Percentiles rank a stretch among this genome's conserved stretches.
These are phyloP conservation scores for Muscicapa striata DNA, from an alignment of 2,797 vertebrate genomes.

Conservation along the genomic window DNA sequence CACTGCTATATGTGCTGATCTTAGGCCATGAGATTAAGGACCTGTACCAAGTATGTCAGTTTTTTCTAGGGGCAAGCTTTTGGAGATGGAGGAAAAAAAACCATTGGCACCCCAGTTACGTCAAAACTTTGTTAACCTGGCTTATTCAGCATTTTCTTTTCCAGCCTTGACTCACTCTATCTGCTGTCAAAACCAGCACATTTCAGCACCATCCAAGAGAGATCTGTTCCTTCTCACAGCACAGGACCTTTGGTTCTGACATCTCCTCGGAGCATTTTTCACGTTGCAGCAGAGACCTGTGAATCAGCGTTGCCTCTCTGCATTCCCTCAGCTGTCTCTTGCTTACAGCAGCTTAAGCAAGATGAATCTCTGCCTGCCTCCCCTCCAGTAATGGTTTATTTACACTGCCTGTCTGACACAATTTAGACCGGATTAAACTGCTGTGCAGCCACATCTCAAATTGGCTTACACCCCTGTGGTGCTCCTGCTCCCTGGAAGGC, in stretches of 20 bases:
- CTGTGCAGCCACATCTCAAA: neutral
- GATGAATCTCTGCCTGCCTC: neutral
- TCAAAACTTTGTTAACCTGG: neutral
- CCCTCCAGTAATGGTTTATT: constrained; percentile 37
- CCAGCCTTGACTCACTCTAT: neutral
- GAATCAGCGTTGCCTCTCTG: neutral
- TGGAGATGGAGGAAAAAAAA: neutral
- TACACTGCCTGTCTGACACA: constrained; percentile 22
- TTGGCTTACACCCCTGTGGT: rapidly evolving
- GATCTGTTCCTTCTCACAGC: neutral
- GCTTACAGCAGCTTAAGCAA: neutral
- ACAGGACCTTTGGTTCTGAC: neutral
- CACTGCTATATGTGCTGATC: neutral
- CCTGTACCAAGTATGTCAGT: neutral
- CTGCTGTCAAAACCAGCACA: neutral
- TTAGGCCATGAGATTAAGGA: neutral
- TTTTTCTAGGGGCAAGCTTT: neutral
- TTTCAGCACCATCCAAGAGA: neutral
- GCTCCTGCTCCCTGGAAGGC: neutral
- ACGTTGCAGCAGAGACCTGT: neutral
- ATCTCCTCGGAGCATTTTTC: neutral
- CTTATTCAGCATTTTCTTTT: constrained; percentile 25
- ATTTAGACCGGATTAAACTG: constrained; percentile 10
- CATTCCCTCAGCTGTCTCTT: constrained; percentile 1
- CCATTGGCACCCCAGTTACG: neutral